Evolutionary conservation across 1,140 invertebrate genomes (phyloP), one percentile per base, ranked within the genome.

Genomic region (Proales similis): DNA sequence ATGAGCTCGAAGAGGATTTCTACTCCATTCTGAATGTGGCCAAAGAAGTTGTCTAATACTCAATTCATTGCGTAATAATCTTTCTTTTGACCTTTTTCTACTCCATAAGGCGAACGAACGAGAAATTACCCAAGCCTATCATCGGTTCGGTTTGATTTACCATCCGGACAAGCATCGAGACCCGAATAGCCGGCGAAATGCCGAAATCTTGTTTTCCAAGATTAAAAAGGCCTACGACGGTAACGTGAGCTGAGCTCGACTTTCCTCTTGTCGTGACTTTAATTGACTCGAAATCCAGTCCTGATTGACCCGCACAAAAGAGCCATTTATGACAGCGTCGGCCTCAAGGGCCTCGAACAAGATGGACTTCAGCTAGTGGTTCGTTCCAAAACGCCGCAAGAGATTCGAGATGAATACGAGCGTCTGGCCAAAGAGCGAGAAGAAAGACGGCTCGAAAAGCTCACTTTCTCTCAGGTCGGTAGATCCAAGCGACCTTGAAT

Each of bases 321-420:
- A 2, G 61, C 61, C 9, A 48, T 63, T 24, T 63, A 63, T 63
- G 61, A 63, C 22, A 47, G 26, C 30, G 45, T 63, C 11, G 61
- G 61, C 9, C 32, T 61, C 4, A 61, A 61, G 27, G 57, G 57
- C 14, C 29, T 61, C n/a, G 26, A 32, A 19, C 27, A 45, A 45
- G 42, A 61, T 19, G 57, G 6, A 63, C 66, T 65, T 27, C 63
- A 75, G 72, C 63, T 78, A 61, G 86, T 91, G 22, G 83, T 89
- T 65, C 77, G 88, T 20, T 89, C 86, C 5, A 86, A 87, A 77
- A 91, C 90, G 4, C 88, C 90, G 7, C 82, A 86, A 66, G 90
- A 94, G 79, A 94, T 96, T 46, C 78, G 89, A 63, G 90, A 92
- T 67, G 90, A 94, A 76, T 93, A 90, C 80, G 88, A 94, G 75